Evolutionary conservation across 2,113 vertebrate species (phyloP), one percentile per base, ranked within the genome.

Genomic region (Clarias batrachus): DNA sequence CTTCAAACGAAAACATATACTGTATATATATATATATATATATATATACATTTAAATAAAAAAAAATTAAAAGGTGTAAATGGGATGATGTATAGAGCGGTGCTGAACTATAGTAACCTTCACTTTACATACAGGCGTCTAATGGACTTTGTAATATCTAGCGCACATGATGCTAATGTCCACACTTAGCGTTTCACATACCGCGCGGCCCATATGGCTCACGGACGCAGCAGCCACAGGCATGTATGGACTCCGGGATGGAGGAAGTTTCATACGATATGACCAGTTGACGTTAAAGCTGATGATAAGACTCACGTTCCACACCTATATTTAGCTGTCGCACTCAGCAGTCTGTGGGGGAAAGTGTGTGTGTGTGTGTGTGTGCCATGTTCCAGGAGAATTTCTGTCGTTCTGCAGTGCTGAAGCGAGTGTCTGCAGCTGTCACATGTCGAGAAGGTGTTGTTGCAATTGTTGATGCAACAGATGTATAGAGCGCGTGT

Each of bases 321-420:
- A 25, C 23, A 3, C 48, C 76, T 89, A 91, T 82, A 86, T 76
- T 88, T 89, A 89, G 82, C 65, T 37, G 25, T 52, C 9, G 9
- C 76, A 78, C 54, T n/a, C 78, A 59, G 59, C 73, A 52, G 90
- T 90, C 84, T 87, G 79, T 87, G 88, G 93, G 87, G 93, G 94
- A 93, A 93, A 48, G 93, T 93, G 92, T 92, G 82, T 90, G 90
- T 87, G 93, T 93, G 92, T 92, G 82, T 90, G 90, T 87, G 59
- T 71, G 57, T 87, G 92, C 93, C 91, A 93, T 92, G 91, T 77
- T 89, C 74, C 54, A 78, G 89, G 41, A 76, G 91, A 76, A 93
- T 93, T 87, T 85, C 88, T 85, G 81, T 66, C 92, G 92, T 94
- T 92, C 92, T 87, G 89, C 9, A 85, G 76, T 66, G 71, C 82